Evolutionary conservation across 2,113 vertebrate species (phyloP).

Genomic region (Catagonus wagneri): DNA sequence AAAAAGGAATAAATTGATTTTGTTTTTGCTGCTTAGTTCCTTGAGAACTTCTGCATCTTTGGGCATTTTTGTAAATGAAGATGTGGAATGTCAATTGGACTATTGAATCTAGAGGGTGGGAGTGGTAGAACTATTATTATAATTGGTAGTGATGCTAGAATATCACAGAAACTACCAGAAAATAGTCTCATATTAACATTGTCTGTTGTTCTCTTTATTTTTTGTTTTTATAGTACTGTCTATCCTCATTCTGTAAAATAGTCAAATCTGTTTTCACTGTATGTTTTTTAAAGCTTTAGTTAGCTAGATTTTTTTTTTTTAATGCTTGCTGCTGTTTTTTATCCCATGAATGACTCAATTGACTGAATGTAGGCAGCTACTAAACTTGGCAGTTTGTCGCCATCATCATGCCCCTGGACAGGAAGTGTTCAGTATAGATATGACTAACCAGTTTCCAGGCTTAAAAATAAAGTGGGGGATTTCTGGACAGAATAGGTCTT

Average conservation of each 20-base stretch:
- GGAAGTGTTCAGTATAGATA: conserved; percentile 75
- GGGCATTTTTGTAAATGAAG: not conserved
- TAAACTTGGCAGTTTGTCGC: conserved; percentile 40
- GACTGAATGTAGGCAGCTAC: conserved; percentile 46
- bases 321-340: conserved; percentile 31
- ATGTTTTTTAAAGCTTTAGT: conserved; percentile 46
- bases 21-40: not conserved
- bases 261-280: conserved; percentile 36
- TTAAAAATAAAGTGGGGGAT: conserved; percentile 78
- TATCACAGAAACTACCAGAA: not conserved
- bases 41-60: not conserved
- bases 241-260: conserved; percentile 16
- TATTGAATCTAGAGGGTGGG: not conserved
- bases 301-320: conserved; percentile 16
- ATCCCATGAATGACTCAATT: conserved; percentile 74
- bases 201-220: not conserved
- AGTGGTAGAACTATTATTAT: not conserved
- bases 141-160: not conserved
- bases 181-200: not conserved
- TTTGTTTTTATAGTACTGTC: too few relatives aligned
- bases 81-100: not conserved
- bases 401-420: conserved; percentile 55
- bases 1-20: not conserved
- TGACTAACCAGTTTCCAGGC: conserved; percentile 74
- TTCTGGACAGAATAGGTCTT: conserved; percentile 72